Base-by-base conservation (phyloP, 2,797 vertebrate genomes). In the Bufotes viridis region DNA sequence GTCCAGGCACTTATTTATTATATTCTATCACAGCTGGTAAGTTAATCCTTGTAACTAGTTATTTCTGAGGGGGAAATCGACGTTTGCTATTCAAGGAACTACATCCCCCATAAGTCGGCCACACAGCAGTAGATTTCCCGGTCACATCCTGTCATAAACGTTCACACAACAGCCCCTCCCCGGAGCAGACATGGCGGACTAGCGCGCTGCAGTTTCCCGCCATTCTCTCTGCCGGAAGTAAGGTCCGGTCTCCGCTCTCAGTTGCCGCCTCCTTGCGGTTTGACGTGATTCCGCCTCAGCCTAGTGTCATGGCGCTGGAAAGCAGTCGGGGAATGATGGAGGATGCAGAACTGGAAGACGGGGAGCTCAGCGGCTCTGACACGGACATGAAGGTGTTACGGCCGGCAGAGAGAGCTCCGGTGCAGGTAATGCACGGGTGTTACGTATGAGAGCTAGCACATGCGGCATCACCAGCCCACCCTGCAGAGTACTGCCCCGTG, bases 301-400 rank as follows among this genome's bases (percentile, higher is more conserved):
- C 75, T 12, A 65, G 84, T 89, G 74, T 86, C 72, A 94, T 95
- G 94, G 93, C 93, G 92, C 87, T 93, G 90, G 93, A 95, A 2
- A 60, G 69, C 29, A 51, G 34, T 15, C 89, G 93, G 67, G 84
- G 90, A 79, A 86, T 86, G 84, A 92, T 93, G 95, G 91, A 97
- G 92, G 94, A 94, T 42, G 95, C 96, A 67, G 78, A 26, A 0
- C n/a, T 88, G 78, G 87, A 98, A 85, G 98, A 99, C 1, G 98
- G 97, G 11, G 97, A 98, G 93, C 87, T 99, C 1, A 95, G 95
- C 0, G 95, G 93, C 82, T 97, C 97, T 7, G 97, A 97, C 17
- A 93, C 94, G 0, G 97, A 97, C 82, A 97, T 97, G 96, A 93
- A 93, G 55, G 29, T 90, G 5, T 76, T 90, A 0, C 91, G 26